Base-by-base conservation (phyloP, 2,888 invertebrate species). In the Spicauda simplicius region DNA sequence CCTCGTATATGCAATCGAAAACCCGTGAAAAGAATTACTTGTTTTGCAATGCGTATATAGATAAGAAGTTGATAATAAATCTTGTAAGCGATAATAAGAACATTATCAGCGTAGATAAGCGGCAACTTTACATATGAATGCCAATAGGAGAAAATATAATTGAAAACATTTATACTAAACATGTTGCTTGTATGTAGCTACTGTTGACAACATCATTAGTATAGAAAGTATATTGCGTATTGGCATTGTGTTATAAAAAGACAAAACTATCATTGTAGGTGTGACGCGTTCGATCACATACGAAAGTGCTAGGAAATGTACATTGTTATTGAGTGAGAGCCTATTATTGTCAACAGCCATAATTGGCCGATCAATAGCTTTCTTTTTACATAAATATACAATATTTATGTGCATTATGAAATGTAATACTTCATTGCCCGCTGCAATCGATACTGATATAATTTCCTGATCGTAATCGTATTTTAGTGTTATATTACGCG, bases 361-460 rank as follows among this genome's bases (percentile, higher is more conserved):
- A 41, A 59, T n/a, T 16, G 11, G 3, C 20, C 0, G n/a, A 18
- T 57, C 16, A 2, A 8, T 41, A 20, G 37, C 57, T 57, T 57
- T 57, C 57, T 57, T 57, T 57, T 57, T 57, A 57, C 41, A 57
- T 45, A 41, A 45, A 57, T 14, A 57, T 20, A 41, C 57, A 45
- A 57, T 19, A 20, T 45, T 20, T 41, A 41, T 41, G 12, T 25
- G 25, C 41, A 41, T 2, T 25, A 45, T 45, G 54, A 12, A 59
- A 50, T n/a, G 37, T 45, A 30, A 63, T 63, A 55, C 53, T 62
- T 62, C 53, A 45, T 20, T 63, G 18, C 54, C 25, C 5, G 25
- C 25, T 63, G 50, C 14, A 45, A 66, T 56, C 45, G 53, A 69
- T 65, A 69, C 45, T 57, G 57, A 45, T 53, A 37, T 57, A 57